These are phyloP conservation scores for Saguinus midas DNA, from an alignment of 2,113 vertebrate species.

Conservation along the genomic window DNA sequence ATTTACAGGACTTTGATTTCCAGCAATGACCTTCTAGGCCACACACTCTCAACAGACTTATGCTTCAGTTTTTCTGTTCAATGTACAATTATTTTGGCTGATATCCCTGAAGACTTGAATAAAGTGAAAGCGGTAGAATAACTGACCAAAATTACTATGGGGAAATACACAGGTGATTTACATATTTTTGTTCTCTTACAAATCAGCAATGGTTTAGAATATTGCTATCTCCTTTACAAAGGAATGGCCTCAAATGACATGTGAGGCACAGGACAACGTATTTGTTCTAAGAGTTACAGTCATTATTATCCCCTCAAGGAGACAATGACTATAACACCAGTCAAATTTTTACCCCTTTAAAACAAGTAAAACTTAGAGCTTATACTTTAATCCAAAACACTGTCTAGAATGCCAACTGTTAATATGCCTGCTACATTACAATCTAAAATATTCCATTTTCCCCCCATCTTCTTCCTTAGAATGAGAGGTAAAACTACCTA, in stretches of 20 bases:
- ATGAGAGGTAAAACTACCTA: neutral
- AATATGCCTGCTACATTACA: neutral
- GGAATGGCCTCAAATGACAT: neutral
- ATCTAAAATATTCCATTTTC: neutral
- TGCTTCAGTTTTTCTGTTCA: neutral
- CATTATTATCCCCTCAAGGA: neutral
- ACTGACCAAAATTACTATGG: neutral
- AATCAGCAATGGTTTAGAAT: neutral
- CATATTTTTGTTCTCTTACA: neutral
- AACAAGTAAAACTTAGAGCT: neutral
- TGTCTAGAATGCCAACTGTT: neutral
- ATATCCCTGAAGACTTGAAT: neutral
- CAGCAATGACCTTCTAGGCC: constrained; percentile 11
- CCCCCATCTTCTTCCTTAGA: neutral
- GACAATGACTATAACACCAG: neutral
- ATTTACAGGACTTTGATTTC: constrained; percentile 3
- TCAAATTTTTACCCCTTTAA: neutral
- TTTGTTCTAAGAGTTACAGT: neutral
- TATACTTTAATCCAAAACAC: neutral
- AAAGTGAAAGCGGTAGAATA: neutral
- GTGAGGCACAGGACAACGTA: neutral
- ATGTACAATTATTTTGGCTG: neutral
- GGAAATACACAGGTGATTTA: neutral
- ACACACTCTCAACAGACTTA: neutral
- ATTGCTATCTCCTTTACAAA: neutral